Percentiles rank a stretch among this genome's conserved stretches.
phyloP scores from a whole-genome alignment of 2,797 vertebrate genomes.

The Clarias platycephalus region DNA sequence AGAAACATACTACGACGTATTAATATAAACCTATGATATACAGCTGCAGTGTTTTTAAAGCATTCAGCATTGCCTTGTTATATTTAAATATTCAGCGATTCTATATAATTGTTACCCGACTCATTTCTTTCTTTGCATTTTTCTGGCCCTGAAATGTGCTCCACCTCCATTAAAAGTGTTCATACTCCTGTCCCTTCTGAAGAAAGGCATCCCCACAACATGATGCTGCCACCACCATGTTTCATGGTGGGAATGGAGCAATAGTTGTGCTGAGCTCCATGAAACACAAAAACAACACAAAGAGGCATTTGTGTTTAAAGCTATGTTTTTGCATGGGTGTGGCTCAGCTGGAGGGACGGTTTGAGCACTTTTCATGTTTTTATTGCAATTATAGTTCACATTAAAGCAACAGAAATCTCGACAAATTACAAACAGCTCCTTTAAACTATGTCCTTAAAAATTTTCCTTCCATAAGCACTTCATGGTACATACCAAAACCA shows the following conservation, averaged over 20 bases:
- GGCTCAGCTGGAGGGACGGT: not conserved
- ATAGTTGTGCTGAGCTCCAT: not conserved
- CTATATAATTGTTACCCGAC: not conserved
- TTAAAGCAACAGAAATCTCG: no score
- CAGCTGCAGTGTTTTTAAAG: not conserved
- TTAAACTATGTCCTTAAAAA: not conserved
- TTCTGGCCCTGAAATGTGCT: slow-evolving; percentile 15
- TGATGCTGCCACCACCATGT: no score
- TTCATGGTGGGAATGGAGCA: no score
- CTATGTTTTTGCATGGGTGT: not conserved
- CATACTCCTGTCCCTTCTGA: no score
- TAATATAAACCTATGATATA: not conserved
- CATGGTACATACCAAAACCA: not conserved
- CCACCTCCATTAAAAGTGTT: not conserved
- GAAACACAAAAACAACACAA: not conserved
- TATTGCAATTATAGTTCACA: not conserved
- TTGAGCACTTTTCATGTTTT: not conserved
- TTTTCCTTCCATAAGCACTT: not conserved
- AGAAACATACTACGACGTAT: not conserved
- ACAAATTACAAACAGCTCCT: not conserved
- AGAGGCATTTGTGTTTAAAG: not conserved
- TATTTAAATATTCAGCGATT: not conserved
- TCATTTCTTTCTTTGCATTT: not conserved
- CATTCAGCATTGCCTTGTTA: not conserved
- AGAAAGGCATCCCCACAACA: no score